A percentile compares a stretch with the other conserved stretches of the same genome.
Evolutionary conservation across 1,140 invertebrate species (phyloP).

Genomic region (Drosophila bifasciata): DNA sequence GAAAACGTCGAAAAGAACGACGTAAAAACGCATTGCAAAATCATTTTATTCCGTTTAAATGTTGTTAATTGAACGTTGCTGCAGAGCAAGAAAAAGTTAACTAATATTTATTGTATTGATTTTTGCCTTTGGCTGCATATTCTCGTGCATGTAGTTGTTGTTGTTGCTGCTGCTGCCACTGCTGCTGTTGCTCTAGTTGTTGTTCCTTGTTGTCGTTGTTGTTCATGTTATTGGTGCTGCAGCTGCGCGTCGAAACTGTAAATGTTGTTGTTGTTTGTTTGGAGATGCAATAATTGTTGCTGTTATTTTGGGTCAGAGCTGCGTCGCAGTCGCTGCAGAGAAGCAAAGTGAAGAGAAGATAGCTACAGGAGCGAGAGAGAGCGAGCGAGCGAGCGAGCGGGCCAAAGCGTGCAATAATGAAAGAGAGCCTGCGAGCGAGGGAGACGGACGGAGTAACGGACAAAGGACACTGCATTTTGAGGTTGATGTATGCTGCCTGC

Average conservation of each 20-base stretch:
- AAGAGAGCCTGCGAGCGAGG: slow-evolving; percentile 10
- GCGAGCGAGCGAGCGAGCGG: slow-evolving; percentile 3
- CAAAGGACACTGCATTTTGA: slow-evolving; percentile 57
- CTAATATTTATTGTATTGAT: slow-evolving; percentile 68
- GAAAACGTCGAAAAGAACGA: slow-evolving; percentile 80
- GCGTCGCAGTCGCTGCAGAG: too few species aligned
- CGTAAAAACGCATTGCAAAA: slow-evolving; percentile 70
- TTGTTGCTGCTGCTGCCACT: slow-evolving; percentile 38
- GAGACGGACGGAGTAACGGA: slow-evolving; percentile 40
- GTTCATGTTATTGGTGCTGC: slow-evolving; percentile 53
- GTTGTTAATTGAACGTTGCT: slow-evolving; percentile 3
- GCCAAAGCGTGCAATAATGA: too few species aligned
- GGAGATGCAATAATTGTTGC: slow-evolving; percentile 53
- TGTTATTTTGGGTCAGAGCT: slow-evolving; percentile 57
- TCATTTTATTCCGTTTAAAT: slow-evolving; percentile 12
- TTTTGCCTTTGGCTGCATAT: slow-evolving; percentile 55
- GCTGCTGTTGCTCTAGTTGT: slow-evolving; percentile 55
- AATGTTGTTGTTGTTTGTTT: slow-evolving; percentile 48
- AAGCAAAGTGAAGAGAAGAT: too few species aligned
- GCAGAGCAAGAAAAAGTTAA: slow-evolving; percentile 25
- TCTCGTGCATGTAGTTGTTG: slow-evolving; percentile 64
- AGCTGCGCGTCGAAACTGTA: slow-evolving; percentile 72
- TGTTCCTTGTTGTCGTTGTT: slow-evolving; percentile 46
- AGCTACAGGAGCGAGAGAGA: slow-evolving; percentile 9
- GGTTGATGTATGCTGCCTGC: slow-evolving; percentile 43